Conservation (phyloP, 2,888 invertebrate genomes). For the Sipha maydis region DNA sequence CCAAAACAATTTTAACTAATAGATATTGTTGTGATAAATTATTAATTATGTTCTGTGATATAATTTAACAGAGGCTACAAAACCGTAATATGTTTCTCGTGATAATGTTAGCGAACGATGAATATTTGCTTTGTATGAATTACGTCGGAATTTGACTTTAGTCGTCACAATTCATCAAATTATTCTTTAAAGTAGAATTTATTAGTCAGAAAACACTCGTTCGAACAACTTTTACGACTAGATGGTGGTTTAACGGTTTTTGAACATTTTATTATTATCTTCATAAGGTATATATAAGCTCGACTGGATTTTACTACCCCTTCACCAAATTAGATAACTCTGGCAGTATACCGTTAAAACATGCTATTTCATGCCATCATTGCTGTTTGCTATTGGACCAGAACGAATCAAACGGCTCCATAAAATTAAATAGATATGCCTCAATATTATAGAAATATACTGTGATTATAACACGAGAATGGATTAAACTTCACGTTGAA, state of each 20-base stretch:
- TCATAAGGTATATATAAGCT: conserved; percentile 37
- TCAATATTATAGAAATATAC: conserved; percentile 13
- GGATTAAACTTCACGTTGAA: not conserved
- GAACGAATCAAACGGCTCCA: conserved; percentile 17
- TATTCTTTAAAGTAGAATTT: conserved; percentile 6
- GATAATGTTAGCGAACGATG: no score
- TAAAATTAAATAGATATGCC: conserved; percentile 8
- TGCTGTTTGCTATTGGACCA: not conserved
- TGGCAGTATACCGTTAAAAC: conserved; percentile 17
- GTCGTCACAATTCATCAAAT: conserved; percentile 33
- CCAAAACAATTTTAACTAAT: no score
- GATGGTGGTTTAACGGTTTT: conserved; percentile 38
- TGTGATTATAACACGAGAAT: not conserved
- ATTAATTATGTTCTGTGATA: not conserved
- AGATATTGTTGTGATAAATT: not conserved
- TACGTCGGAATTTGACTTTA: not conserved
- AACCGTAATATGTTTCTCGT: no score
- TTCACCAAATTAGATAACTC: conserved; percentile 51
- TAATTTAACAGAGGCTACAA: not conserved
- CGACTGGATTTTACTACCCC: conserved; percentile 29
- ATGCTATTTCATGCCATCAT: conserved; percentile 34
- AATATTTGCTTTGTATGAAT: no score
- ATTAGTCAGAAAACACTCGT: conserved; percentile 30
- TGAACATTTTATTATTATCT: conserved; percentile 45
- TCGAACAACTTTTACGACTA: conserved; percentile 8